Evolutionary conservation across 1,140 invertebrate species (phyloP).

Genomic region (Lucilia cuprina): DNA sequence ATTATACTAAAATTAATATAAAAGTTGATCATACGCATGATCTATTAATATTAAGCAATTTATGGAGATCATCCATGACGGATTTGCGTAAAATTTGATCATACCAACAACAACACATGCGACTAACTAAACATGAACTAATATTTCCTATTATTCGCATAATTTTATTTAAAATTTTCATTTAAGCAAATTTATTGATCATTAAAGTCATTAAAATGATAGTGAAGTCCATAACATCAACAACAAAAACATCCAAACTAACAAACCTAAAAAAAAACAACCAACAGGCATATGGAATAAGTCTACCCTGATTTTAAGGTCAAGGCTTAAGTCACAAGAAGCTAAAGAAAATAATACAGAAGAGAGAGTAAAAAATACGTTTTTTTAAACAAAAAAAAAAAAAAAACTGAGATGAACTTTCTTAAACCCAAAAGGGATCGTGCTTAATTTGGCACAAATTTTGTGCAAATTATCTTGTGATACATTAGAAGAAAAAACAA

Average conservation of each 20-base stretch:
- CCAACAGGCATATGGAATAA: conserved; percentile 12
- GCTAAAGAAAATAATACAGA: background rate
- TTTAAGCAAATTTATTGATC: conserved; percentile 8
- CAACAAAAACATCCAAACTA: background rate
- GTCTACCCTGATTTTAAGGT: conserved; percentile 15
- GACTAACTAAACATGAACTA: background rate
- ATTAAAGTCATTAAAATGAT: conserved; percentile 28
- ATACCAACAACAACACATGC: background rate
- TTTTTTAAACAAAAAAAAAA: too few relatives aligned
- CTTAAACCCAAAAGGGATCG: conserved; percentile 16
- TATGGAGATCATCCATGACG: background rate
- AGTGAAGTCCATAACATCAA: background rate
- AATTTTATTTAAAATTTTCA: background rate
- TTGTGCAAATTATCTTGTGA: conserved; percentile 2
- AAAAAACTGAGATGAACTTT: background rate
- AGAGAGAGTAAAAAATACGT: background rate
- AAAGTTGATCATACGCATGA: background rate
- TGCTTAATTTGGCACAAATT: conserved; percentile 32
- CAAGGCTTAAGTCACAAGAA: background rate
- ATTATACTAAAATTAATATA: background rate
- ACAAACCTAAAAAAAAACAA: conserved; percentile 6
- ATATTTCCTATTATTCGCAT: background rate
- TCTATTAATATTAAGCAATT: background rate
- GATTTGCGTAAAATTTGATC: conserved; percentile 19
- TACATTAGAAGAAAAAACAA: conserved; percentile 8